Conservation (phyloP, 2,797 vertebrate genomes). For the Momotus momota region DNA sequence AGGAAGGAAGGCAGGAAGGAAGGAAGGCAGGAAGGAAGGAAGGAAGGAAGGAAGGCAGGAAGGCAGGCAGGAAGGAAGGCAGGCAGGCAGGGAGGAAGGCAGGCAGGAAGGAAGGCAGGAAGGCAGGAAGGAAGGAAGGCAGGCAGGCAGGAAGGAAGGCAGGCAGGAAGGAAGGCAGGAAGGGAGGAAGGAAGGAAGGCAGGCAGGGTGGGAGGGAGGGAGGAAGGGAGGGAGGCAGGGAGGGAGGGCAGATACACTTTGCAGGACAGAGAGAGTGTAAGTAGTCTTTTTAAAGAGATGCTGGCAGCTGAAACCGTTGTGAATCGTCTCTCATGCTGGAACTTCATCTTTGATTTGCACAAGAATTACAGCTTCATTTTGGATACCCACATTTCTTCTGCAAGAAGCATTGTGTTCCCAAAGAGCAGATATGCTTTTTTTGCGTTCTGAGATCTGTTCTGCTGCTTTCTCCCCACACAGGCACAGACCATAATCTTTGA, state of each 20-base stretch:
- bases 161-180: too few relatives aligned
- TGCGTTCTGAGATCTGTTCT: not conserved
- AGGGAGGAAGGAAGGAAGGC: too few relatives aligned
- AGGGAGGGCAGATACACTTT: not conserved
- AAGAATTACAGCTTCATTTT: not conserved
- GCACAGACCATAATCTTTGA: not conserved
- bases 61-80: too few relatives aligned
- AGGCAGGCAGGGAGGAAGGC: not conserved
- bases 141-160: not conserved
- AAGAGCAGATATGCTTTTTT: not conserved
- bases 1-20: not conserved
- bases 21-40: too few relatives aligned
- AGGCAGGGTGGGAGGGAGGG: not conserved
- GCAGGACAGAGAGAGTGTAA: not conserved
- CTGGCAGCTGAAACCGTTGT: not conserved
- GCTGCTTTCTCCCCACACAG: not conserved
- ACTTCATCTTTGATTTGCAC: not conserved
- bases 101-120: not conserved
- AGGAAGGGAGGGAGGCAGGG: not conserved
- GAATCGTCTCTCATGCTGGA: not conserved
- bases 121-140: too few relatives aligned
- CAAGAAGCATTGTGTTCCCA: constrained; percentile 1
- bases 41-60: too few relatives aligned
- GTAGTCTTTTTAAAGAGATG: not conserved
- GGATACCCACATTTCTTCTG: not conserved